Evolutionary conservation across 1,140 invertebrate species (phyloP), one percentile per base, ranked within the genome.

Genomic region (Papilio xuthus): DNA sequence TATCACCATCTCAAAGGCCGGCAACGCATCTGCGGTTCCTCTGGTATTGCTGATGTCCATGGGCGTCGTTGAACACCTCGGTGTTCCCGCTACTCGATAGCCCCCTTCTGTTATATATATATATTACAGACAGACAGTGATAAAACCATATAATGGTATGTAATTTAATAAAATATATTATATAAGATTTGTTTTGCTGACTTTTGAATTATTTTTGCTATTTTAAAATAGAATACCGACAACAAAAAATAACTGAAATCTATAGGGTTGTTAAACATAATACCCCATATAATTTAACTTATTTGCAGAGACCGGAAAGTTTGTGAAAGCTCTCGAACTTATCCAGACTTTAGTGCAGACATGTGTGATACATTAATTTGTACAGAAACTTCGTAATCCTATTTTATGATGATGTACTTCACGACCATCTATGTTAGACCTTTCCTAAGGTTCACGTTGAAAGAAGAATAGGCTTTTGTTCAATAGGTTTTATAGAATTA

Each of bases 361-460:
- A 28, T 15, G 26, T 32, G 13, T 28, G 60, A 32, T 15, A 67
- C 60, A 67, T 67, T 67, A 67, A 67, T 67, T 28, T 67, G 60
- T 67, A 67, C 26, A 28, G 4, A 67, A 67, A 67, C 60, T 67
- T 67, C 26, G 56, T 60, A 60, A 60, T 60, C 56, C 56, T 60
- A 23, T 60, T 60, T 60, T 60, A 60, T 13, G 23, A 60, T 60
- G 50, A 20, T 53, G 20, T 53, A 60, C 9, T 60, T n/a, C 10
- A 50, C 60, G 10, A 67, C 3, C 12, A 67, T n/a, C 53, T 56
- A 20, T 53, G 7, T 56, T 20, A 23, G 60, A 67, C 60, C 60
- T 67, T 32, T 13, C 20, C 13, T 32, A 28, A 28, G 8, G 20
- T 26, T 56, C 0, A 12, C 6, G 12, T 28, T 60, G 56, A 60